Conservation (phyloP, 2,113 vertebrate species). For the Chitala chitala region DNA sequence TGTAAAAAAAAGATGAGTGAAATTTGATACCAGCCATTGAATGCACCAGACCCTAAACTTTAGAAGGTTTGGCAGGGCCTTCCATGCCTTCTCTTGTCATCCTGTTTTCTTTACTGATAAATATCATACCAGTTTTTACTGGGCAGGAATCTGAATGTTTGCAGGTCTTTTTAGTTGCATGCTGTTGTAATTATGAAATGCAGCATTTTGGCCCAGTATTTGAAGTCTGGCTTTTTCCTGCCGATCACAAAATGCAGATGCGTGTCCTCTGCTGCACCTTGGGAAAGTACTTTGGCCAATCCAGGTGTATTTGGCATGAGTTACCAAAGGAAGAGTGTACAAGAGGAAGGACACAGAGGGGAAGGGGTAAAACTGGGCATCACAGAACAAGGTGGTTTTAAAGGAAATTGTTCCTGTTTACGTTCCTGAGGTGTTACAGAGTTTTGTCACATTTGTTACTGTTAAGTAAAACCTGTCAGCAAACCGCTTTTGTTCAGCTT, state of each 20-base stretch:
- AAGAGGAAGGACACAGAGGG: not conserved
- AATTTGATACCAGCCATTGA: not conserved
- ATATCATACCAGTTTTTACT: not conserved
- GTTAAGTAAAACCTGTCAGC: not conserved
- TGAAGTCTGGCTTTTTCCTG: not conserved
- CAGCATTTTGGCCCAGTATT: not conserved
- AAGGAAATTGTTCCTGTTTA: not conserved
- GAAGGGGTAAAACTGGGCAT: not conserved
- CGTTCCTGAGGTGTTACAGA: not conserved
- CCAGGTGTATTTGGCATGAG: too few relatives aligned
- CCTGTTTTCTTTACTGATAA: not conserved
- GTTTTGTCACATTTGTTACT: not conserved
- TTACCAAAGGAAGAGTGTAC: not conserved
- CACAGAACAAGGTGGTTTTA: not conserved
- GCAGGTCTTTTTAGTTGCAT: not conserved
- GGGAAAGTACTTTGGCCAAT: too few relatives aligned
- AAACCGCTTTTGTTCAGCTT: not conserved
- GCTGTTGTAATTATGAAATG: conserved; percentile 3
- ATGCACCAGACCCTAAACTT: not conserved
- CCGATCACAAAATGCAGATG: not conserved
- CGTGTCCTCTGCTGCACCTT: not conserved
- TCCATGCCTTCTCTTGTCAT: not conserved
- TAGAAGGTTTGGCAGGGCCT: not conserved
- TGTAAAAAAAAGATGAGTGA: not conserved
- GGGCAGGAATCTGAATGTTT: not conserved